Evolutionary conservation across 2,113 vertebrate species (phyloP).

Genomic region (Cairina moschata): DNA sequence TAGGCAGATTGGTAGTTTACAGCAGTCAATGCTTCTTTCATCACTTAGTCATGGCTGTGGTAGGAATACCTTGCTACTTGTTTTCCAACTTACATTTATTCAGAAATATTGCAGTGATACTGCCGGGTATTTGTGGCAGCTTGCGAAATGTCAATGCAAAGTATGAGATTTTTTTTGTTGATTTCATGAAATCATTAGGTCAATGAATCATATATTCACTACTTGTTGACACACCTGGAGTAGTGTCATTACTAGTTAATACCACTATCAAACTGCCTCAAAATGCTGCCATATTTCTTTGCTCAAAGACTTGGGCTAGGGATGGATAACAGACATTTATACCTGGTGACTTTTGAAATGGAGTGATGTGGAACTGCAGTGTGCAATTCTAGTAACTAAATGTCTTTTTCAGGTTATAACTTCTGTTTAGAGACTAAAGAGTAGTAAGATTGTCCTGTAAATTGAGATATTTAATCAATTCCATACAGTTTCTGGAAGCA

Average conservation of each 20-base stretch:
- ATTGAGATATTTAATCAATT: not conserved
- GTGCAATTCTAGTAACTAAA: not conserved
- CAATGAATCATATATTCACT: fast-evolving
- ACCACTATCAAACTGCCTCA: not conserved
- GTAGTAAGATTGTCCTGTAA: not conserved
- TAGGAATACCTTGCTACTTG: not conserved
- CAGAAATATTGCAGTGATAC: not conserved
- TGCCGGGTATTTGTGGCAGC: not conserved
- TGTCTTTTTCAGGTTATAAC: not conserved
- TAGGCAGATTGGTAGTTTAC: not conserved
- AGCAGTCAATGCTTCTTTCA: not conserved
- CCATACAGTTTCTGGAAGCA: not conserved
- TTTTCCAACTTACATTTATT: not conserved
- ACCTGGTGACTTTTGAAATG: not conserved
- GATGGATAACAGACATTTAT: not conserved
- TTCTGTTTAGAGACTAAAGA: not conserved
- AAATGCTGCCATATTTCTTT: not conserved
- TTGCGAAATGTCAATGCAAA: not conserved
- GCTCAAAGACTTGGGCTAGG: not conserved
- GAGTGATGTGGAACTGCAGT: not conserved
- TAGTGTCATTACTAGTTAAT: not conserved
- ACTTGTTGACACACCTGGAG: not conserved
- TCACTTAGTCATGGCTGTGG: not conserved
- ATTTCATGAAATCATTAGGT: not conserved
- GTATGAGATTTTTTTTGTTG: not conserved